Evolutionary conservation across 2,797 vertebrate species (phyloP).

Genomic region (Trematomus bernacchii): DNA sequence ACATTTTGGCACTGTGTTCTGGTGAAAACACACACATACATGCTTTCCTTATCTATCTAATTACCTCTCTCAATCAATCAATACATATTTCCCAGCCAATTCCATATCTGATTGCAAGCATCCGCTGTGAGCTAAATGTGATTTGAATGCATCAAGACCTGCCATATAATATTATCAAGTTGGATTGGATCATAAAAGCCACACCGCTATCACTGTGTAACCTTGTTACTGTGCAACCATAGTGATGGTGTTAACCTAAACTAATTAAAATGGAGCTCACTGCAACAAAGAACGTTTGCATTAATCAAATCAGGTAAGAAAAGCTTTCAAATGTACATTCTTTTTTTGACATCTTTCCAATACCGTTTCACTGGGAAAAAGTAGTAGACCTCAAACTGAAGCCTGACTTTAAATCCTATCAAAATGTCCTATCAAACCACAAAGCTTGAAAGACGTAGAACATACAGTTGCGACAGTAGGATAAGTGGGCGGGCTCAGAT

Average conservation of each 20-base stretch:
- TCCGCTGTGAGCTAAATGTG: background rate
- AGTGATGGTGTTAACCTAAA: slow-evolving; percentile 1
- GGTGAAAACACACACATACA: background rate
- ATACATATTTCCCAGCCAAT: background rate
- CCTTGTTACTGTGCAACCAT: background rate
- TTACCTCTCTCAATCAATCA: background rate
- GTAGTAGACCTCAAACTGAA: background rate
- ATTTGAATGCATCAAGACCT: slow-evolving; percentile 1
- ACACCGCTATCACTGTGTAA: background rate
- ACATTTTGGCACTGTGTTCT: background rate
- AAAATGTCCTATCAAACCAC: slow-evolving; percentile 30
- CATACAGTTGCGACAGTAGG: slow-evolving; percentile 42
- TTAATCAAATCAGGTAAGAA: slow-evolving; percentile 1
- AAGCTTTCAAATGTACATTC: background rate
- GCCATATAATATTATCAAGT: background rate
- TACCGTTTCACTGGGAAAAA: background rate
- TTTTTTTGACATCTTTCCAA: background rate
- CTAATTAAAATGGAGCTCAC: slow-evolving; percentile 2
- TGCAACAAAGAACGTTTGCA: background rate
- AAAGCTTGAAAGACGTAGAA: slow-evolving; percentile 45
- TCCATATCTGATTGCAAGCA: background rate
- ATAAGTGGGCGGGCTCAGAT: slow-evolving; percentile 50
- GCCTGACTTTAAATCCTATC: slow-evolving; percentile 32
- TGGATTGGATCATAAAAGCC: background rate
- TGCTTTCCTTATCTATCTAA: background rate